phyloP scores from a whole-genome alignment of 2,797 vertebrate genomes.

The Myotis vivesi region DNA sequence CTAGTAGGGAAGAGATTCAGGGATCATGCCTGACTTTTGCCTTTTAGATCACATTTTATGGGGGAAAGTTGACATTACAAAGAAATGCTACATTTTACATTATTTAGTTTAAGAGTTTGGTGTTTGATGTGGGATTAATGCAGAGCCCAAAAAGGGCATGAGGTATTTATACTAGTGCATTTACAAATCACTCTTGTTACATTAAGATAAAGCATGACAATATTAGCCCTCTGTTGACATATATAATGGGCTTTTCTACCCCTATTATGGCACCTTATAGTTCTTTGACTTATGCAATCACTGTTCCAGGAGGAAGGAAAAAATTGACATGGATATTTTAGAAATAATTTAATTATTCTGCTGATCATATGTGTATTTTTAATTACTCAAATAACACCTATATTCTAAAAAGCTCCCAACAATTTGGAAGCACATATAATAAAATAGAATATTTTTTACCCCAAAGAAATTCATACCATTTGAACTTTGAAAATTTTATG shows the following conservation, averaged over 20 bases:
- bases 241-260: not conserved
- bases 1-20: not conserved
- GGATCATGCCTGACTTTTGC: not conserved
- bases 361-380: not conserved
- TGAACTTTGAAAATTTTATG: not conserved
- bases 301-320: not conserved
- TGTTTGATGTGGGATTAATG: conserved; percentile 21
- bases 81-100: not conserved
- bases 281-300: not conserved
- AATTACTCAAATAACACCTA: not conserved
- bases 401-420: not conserved
- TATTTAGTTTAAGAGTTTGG: not conserved
- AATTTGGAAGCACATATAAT: not conserved
- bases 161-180: not conserved
- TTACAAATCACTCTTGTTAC: conserved; percentile 38
- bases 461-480: not conserved
- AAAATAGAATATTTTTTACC: not conserved
- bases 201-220: conserved; percentile 38
- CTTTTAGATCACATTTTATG: not conserved
- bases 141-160: not conserved
- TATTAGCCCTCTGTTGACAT: not conserved
- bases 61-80: not conserved
- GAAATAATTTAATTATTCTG: not conserved
- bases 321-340: not conserved
- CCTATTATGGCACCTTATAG: not conserved